Evolutionary conservation across 2,888 invertebrate genomes (phyloP).

Genomic region (Strigamia crassipes): DNA sequence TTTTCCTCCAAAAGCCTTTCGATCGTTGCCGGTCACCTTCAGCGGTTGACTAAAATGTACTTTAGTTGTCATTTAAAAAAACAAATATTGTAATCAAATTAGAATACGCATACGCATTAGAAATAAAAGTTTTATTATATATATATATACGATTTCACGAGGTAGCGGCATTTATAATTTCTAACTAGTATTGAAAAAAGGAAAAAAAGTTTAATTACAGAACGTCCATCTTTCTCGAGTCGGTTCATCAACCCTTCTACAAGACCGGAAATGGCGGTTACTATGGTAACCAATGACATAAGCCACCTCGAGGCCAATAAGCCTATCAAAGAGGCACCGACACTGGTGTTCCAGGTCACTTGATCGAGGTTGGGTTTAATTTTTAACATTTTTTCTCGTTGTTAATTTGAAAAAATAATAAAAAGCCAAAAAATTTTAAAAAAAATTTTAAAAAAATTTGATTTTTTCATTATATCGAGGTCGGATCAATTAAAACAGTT

Average conservation of each 20-base stretch:
- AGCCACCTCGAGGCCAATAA: constrained; percentile 23
- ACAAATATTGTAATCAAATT: no score
- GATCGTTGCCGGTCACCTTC: no score
- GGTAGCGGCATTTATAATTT: no score
- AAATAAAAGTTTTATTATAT: no score
- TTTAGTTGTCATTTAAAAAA: no score
- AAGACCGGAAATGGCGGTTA: constrained; percentile 12
- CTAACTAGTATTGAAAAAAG: not conserved
- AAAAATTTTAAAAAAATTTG: not conserved
- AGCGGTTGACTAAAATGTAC: no score
- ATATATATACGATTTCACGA: no score
- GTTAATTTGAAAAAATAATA: not conserved
- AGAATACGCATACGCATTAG: no score
- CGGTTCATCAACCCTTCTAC: constrained; percentile 26
- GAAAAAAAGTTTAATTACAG: not conserved
- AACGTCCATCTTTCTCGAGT: not conserved
- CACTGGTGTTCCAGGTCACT: constrained; percentile 2
- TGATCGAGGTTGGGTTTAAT: constrained; percentile 10
- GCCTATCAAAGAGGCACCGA: constrained; percentile 30
- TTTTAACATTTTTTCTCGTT: no score
- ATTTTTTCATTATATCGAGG: not conserved
- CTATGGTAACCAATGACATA: constrained; percentile 13
- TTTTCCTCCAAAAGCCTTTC: no score
- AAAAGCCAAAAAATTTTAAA: not conserved
- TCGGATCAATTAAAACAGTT: not conserved